Conservation (phyloP, 2,888 invertebrate genomes). For the Thumatha senex region DNA sequence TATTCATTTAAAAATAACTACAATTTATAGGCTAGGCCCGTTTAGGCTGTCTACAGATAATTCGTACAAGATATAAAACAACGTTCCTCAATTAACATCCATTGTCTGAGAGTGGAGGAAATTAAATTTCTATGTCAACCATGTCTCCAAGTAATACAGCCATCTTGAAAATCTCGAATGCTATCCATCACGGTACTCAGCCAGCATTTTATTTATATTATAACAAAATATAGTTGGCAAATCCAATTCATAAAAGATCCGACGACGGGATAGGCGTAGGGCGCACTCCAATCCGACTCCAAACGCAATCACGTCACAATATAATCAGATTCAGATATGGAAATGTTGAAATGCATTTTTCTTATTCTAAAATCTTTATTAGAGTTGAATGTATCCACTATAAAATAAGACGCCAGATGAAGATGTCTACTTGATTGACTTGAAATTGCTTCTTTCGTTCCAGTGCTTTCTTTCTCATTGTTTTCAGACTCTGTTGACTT, state of each 20-base stretch:
- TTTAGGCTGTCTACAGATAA: too few species aligned
- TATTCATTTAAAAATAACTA: too few species aligned
- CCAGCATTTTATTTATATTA: conserved; percentile 5
- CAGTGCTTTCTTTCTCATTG: background rate
- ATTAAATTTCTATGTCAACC: background rate
- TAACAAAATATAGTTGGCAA: conserved; percentile 13
- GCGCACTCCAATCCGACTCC: conserved; percentile 1
- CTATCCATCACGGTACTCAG: background rate
- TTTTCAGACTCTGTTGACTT: background rate
- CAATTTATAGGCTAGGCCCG: too few species aligned
- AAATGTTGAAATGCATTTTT: conserved; percentile 34
- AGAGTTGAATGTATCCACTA: conserved; percentile 16
- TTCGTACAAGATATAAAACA: too few species aligned
- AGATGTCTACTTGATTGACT: background rate
- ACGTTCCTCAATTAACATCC: too few species aligned
- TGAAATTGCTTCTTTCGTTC: background rate
- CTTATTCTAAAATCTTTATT: conserved; percentile 30
- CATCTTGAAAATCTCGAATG: background rate
- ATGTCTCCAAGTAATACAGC: background rate
- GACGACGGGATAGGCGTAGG: conserved; percentile 7
- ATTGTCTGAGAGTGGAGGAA: too few species aligned
- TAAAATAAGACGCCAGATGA: conserved; percentile 3
- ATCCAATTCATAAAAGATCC: conserved; percentile 16
- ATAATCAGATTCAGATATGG: conserved; percentile 38
- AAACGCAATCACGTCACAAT: conserved; percentile 23